Percentiles rank a stretch among this genome's conserved stretches.
phyloP scores from a whole-genome alignment of 2,888 invertebrate species.

The Latrodectus elegans region DNA sequence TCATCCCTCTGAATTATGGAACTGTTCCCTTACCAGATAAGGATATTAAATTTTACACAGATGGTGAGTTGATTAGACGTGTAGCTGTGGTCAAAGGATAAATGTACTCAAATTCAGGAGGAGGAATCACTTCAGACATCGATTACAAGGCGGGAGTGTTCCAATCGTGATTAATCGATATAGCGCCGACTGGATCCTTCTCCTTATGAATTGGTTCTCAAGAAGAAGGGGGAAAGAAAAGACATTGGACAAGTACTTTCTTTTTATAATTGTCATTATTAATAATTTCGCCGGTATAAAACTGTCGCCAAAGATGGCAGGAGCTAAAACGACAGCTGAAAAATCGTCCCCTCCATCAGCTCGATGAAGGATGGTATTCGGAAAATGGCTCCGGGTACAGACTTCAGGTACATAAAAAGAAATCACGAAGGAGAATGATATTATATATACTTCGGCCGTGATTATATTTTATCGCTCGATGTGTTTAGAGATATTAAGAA shows the following conservation, averaged over 20 bases:
- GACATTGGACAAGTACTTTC: background rate
- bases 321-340: constrained; percentile 18
- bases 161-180: constrained; percentile 62
- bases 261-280: constrained; percentile 30
- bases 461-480: constrained; percentile 8
- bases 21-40: background rate
- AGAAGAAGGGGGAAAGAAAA: no score
- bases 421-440: background rate
- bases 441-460: background rate
- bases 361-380: constrained; percentile 3
- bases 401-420: background rate
- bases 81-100: constrained; percentile 66
- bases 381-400: constrained; percentile 17
- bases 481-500: background rate
- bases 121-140: constrained; percentile 52
- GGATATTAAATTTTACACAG: background rate
- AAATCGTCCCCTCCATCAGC: background rate
- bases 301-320: constrained; percentile 6
- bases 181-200: constrained; percentile 20
- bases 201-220: background rate
- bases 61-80: constrained; percentile 14
- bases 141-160: constrained; percentile 64
- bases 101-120: constrained; percentile 62
- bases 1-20: background rate
- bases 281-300: constrained; percentile 7